Base-by-base conservation (phyloP, 2,888 invertebrate species). In the Escarpia spicata region DNA sequence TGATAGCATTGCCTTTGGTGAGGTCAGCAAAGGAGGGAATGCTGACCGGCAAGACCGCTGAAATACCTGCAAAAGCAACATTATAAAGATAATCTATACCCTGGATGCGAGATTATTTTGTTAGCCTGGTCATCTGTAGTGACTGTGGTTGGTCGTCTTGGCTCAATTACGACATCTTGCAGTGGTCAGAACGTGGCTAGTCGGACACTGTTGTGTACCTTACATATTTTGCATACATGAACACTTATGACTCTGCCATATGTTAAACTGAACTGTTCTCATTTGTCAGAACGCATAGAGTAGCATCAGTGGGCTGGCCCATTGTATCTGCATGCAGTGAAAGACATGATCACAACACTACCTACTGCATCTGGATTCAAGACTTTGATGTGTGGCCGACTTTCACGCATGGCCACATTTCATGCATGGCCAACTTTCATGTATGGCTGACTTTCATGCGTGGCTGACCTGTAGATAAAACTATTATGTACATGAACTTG, bases 401-500 rank as follows among this genome's bases (percentile, higher is more conserved):
- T 52, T 52, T 75, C 75, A 26, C 6, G 75, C 75, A 75, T 75
- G 75, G 75, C 75, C 26, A 26, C 15, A 15, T 75, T 75, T 75
- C 75, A 75, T 19, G 75, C 75, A 75, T 75, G 52, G 52, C 52
- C 12, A 19, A 60, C 12, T 60, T 60, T 75, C 75, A 75, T 19
- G 19, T 6, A 4, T 75, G 75, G 75, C 75, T 26, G 75, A 75
- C 15, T 19, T 75, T 75, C 26, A 75, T 75, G 26, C 19, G 26
- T 75, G 75, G 75, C 19, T 75, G n/a, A 75, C 75, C 19, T 75
- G 75, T 75, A 75, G 75, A 75, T 75, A 75, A 26, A 75, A 75
- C 26, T 19, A n/a, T 75, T 75, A 75, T 75, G 75, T 75, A 75
- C 75, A 75, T 75, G 75, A 75, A 75, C 75, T 75, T 75, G 75